Conservation (phyloP, 2,797 vertebrate genomes). For the Leptoclinus maculatus region DNA sequence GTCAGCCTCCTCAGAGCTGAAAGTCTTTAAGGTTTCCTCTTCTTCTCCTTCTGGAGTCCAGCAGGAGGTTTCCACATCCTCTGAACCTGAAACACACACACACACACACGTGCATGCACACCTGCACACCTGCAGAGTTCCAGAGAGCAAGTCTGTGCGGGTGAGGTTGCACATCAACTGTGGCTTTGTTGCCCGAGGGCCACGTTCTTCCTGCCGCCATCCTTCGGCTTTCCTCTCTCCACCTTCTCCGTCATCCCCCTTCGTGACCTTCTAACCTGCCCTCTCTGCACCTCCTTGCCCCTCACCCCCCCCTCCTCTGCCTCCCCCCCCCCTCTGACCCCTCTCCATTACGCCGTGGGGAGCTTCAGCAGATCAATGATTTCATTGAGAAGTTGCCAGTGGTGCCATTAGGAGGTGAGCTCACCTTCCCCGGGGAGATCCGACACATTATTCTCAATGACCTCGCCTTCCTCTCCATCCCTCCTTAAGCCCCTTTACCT, state of each 20-base stretch:
- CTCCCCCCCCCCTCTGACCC: constrained; percentile 41
- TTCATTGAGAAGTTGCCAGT: constrained; percentile 84
- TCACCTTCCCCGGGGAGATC: constrained; percentile 79
- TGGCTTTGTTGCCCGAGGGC: constrained; percentile 6
- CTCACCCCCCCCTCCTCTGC: neutral
- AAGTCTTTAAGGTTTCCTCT: constrained; percentile 31
- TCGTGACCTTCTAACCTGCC: constrained; percentile 53
- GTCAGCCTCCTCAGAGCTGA: constrained; percentile 23
- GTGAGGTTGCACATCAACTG: constrained; percentile 20
- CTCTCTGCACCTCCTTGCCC: constrained; percentile 36
- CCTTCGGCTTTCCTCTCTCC: neutral
- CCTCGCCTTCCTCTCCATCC: constrained; percentile 64
- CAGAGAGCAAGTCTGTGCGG: neutral
- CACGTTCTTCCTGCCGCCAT: neutral
- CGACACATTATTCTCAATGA: constrained; percentile 78
- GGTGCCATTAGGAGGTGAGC: constrained; percentile 85
- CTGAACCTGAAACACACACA: constrained; percentile 1
- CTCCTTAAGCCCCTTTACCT: constrained; percentile 48
- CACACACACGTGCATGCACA: neutral
- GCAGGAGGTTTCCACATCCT: constrained; percentile 41
- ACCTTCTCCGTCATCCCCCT: neutral
- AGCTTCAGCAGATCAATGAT: constrained; percentile 80
- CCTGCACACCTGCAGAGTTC: constrained; percentile 24
- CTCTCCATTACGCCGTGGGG: constrained; percentile 71
- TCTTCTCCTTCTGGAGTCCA: constrained; percentile 32